A percentile compares a stretch with the other conserved stretches of the same genome.
Evolutionary conservation across 2,797 vertebrate genomes (phyloP).

Genomic region (Cottoperca gobio): DNA sequence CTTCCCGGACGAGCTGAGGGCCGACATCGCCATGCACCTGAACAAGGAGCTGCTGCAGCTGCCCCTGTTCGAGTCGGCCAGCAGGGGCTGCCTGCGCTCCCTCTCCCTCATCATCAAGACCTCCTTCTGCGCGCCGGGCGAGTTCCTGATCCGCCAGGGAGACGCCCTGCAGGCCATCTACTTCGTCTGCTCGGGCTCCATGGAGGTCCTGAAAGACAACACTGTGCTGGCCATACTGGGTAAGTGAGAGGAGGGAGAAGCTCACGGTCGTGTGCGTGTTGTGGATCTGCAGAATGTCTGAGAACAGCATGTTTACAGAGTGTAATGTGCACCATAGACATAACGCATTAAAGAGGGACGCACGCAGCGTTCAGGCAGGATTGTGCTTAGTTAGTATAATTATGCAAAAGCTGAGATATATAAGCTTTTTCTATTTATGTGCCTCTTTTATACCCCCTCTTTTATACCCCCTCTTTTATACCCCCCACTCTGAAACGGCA

Average conservation of each 20-base stretch:
- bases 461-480: neutral
- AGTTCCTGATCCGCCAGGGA: slow-evolving; percentile 95
- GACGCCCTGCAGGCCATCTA: slow-evolving; percentile 96
- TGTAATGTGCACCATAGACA: neutral
- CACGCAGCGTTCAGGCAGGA: neutral
- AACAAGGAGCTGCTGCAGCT: slow-evolving; percentile 97
- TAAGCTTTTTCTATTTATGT: neutral
- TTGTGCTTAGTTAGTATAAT: neutral
- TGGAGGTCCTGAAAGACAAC: slow-evolving; percentile 96
- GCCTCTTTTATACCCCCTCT: neutral
- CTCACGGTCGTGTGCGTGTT: neutral
- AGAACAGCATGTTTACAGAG: neutral
- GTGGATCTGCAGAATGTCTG: neutral
- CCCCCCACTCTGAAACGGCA: neutral
- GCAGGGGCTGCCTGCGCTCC: slow-evolving; percentile 94
- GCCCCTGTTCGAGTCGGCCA: slow-evolving; percentile 94
- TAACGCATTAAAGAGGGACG: neutral
- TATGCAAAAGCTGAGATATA: neutral
- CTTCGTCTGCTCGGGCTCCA: slow-evolving; percentile 96
- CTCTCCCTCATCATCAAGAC: slow-evolving; percentile 97
- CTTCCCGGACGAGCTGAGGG: slow-evolving; percentile 94
- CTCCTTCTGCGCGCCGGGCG: slow-evolving; percentile 95
- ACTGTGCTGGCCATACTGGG: slow-evolving; percentile 95
- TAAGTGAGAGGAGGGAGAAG: slow-evolving; percentile 56
- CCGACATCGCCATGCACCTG: slow-evolving; percentile 96